Percentiles rank a stretch among this genome's conserved stretches.
phyloP scores from a whole-genome alignment of 2,888 invertebrate genomes.

The Dioctria linearis region DNA sequence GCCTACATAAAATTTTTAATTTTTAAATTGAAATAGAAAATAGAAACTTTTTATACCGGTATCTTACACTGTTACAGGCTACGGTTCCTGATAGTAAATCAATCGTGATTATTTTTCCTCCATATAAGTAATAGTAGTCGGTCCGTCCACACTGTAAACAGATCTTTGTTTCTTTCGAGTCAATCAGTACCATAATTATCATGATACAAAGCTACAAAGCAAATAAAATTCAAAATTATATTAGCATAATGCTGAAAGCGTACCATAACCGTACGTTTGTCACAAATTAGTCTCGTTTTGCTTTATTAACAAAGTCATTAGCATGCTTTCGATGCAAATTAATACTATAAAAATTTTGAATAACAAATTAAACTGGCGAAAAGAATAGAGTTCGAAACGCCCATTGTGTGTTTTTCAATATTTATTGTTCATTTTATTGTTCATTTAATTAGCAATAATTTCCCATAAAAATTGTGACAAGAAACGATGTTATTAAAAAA shows the following conservation, averaged over 20 bases:
- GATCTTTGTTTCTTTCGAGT: too few species aligned
- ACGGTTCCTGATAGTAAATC: too few species aligned
- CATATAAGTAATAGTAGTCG: too few species aligned
- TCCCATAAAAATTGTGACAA: background rate
- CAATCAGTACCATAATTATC: too few species aligned
- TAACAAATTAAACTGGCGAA: conserved; percentile 20
- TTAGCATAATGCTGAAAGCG: background rate
- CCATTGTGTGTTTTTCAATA: background rate
- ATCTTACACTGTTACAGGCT: too few species aligned
- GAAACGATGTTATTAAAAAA: background rate
- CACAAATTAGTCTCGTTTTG: conserved; percentile 7
- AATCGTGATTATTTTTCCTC: too few species aligned
- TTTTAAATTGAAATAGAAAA: too few species aligned
- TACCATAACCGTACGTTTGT: background rate
- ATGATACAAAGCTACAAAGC: background rate
- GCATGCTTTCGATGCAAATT: conserved; percentile 7
- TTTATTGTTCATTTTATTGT: conserved; percentile 19
- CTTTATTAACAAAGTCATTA: background rate
- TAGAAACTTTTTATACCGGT: too few species aligned
- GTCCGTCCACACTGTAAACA: too few species aligned
- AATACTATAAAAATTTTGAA: background rate
- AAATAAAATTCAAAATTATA: background rate
- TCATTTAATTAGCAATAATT: conserved; percentile 19
- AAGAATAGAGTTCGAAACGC: conserved; percentile 13
- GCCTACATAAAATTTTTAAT: too few species aligned